A percentile compares a stretch with the other conserved stretches of the same genome.
These are phyloP conservation scores for Prietella phreatophila DNA, from an alignment of 2,113 vertebrate genomes.

Conservation along the genomic window DNA sequence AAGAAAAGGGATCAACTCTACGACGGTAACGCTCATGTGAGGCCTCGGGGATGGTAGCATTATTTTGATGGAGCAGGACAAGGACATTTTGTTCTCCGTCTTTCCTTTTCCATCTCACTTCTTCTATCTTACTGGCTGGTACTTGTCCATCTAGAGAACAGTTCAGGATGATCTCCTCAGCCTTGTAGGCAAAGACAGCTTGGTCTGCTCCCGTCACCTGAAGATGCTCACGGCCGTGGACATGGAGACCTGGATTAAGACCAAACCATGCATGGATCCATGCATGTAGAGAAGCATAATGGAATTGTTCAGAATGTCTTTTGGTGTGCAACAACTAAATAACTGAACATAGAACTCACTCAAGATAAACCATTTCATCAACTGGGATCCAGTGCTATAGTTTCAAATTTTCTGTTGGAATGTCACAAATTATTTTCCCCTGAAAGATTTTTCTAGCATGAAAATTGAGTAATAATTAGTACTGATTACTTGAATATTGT, in stretches of 20 bases:
- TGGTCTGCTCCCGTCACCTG: constrained; percentile 13
- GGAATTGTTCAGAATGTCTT: neutral
- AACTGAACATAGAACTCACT: too few relatives aligned
- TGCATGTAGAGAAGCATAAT: neutral
- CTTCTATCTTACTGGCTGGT: neutral
- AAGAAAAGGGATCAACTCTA: constrained; percentile 44
- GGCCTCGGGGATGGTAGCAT: neutral
- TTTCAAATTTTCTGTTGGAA: neutral
- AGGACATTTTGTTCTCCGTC: neutral
- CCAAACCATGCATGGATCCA: neutral
- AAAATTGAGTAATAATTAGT: neutral
- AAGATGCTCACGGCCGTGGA: constrained; percentile 16
- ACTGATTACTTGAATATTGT: too few relatives aligned
- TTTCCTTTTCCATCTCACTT: neutral
- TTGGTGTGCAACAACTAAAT: too few relatives aligned
- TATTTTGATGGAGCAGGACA: constrained; percentile 33
- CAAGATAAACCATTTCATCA: too few relatives aligned
- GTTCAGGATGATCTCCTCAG: constrained; percentile 29
- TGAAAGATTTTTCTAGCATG: neutral
- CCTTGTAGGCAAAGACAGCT: neutral
- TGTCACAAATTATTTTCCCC: neutral
- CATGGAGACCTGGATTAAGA: constrained; percentile 20
- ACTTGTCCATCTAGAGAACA: neutral
- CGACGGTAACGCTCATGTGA: constrained; percentile 22
- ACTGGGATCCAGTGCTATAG: neutral